Base-by-base conservation (phyloP, 2,797 vertebrate genomes). In the Enteromius anoplus region DNA sequence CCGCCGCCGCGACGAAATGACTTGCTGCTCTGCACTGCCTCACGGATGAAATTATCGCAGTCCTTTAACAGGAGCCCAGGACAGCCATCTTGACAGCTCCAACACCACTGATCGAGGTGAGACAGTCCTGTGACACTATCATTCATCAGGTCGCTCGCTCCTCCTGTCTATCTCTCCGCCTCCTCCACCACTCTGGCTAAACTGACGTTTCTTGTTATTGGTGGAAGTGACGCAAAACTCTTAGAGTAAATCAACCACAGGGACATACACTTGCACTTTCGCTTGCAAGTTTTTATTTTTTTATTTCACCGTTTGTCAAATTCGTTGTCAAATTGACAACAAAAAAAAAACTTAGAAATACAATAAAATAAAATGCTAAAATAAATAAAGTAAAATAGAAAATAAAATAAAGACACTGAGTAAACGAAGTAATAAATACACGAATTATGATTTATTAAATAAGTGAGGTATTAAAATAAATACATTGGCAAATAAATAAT, bases 121-220 rank as follows among this genome's bases (percentile, higher is more conserved):
- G 75, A 81, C 82, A 79, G 75, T 84, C 70, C 82, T 81, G 23
- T 75, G 66, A 49, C 79, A 49, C 42, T 85, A 84, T 86, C 60
- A 75, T 75, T 83, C 86, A 82, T 90, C 86, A 70, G 75, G 65
- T 23, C 75, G 40, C 62, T 87, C 47, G 75, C 85, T 76, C 86
- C 78, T 80, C 88, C 77, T 88, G 84, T 81, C 89, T 76, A 51
- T 75, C 83, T 85, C 87, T 86, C 82, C 82, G 85, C 84, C 80
- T 85, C 86, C 84, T 85, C 32, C 8, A 37, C 68, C 81, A 71
- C 82, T 78, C 21, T 71, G 75, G 82, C 55, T 53, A 49, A 17
- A 8, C 75, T 93, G 94, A 94, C 93, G 93, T 91, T 90, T n/a
- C 87, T 88, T 92, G 92, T 93, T 95, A 89, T 93, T 93, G 90